A percentile compares a stretch with the other conserved stretches of the same genome.
Evolutionary conservation across 2,113 vertebrate genomes (phyloP).

Genomic region (Nettapus auritus): DNA sequence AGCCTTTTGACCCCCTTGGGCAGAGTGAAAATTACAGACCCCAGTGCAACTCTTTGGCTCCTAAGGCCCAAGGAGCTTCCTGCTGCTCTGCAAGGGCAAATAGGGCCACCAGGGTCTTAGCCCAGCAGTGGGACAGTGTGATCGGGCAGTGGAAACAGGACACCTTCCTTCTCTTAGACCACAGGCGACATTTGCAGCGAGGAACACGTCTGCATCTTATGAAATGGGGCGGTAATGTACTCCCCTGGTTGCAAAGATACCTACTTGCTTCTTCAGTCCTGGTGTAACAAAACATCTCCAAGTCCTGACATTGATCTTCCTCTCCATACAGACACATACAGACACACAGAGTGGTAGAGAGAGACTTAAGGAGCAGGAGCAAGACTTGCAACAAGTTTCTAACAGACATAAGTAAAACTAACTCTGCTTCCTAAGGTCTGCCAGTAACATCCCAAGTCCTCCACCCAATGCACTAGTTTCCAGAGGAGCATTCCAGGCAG

Average conservation of each 20-base stretch:
- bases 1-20: fast-evolving
- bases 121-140: background rate
- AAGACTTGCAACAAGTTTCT: background rate
- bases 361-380: background rate
- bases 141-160: background rate
- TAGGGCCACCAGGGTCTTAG: background rate
- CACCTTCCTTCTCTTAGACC: background rate
- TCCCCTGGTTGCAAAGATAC: background rate
- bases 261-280: background rate
- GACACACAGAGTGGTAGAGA: fast-evolving
- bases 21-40: background rate
- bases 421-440: background rate
- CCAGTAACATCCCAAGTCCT: background rate
- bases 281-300: background rate
- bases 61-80: background rate
- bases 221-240: background rate
- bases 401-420: background rate
- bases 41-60: fast-evolving
- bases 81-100: background rate
- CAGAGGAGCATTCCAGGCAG: background rate
- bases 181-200: background rate
- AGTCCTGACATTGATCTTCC: background rate
- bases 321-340: background rate
- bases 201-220: background rate
- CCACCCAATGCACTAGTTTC: background rate